Base-by-base conservation (phyloP, 1,140 invertebrate genomes). In the Anagrus nilaparvatae region DNA sequence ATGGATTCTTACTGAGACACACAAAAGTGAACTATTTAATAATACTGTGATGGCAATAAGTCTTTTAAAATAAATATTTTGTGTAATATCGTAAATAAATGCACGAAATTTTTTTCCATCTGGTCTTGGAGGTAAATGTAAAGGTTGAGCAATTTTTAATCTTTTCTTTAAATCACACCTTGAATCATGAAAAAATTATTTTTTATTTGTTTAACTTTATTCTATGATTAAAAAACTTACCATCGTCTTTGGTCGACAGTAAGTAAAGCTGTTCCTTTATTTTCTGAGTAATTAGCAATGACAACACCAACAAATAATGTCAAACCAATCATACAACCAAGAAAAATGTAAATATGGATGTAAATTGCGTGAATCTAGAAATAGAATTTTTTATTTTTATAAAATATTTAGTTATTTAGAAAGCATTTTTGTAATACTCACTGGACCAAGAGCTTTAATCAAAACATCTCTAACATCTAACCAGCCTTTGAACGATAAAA, bases 401-500 rank as follows among this genome's bases (percentile, higher is more conserved):
- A 37, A 23, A 33, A 10, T 9, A 2, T 18, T 9, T 5, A 17
- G 13, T 8, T 20, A 46, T 46, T 44, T 23, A 12, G 3, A n/a
- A n/a, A n/a, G n/a, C n/a, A n/a, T n/a, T n/a, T n/a, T n/a, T n/a
- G n/a, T n/a, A n/a, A n/a, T 52, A 77, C 80, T 83, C 70, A 98
- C 94, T 31, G 88, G 83, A 49, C 92, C 92, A 36, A 97, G 74
- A 40, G 91, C 83, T 63, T 93, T 89, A 41, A 97, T 94, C 23
- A 99, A 75, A 27, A 99, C 92, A 72, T 99, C 96, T 43, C 96
- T 75, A 34, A 99, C 93, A 63, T 99, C 97, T 39, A 99, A 71
- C 97, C 97, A 99, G 1, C 97, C 97, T 74, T 99, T 99, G 61
- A 98, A 96, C n/a, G 95, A 98, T 0, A 99, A 71, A 3, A 99